Percentiles rank a stretch among this genome's conserved stretches.
These are phyloP conservation scores for Diadegma fenestrale DNA, from an alignment of 2,888 invertebrate species.

Conservation along the genomic window DNA sequence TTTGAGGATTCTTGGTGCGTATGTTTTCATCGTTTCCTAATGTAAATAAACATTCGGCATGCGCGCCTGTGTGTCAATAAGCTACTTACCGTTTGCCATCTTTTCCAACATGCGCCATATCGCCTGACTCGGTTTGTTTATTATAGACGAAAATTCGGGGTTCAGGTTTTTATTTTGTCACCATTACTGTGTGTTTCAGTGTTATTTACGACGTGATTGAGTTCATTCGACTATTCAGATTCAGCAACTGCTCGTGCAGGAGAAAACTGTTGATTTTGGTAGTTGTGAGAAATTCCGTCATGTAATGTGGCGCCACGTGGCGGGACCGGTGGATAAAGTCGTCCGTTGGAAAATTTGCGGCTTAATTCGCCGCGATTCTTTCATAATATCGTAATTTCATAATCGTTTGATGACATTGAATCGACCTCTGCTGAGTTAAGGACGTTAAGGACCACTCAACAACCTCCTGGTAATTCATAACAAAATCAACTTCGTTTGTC, in stretches of 20 bases:
- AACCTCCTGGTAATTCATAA: too few relatives aligned
- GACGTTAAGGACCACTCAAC: too few relatives aligned
- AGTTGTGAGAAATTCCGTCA: background rate
- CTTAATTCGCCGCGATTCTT: too few relatives aligned
- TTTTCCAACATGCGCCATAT: constrained; percentile 55
- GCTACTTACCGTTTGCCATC: constrained; percentile 61
- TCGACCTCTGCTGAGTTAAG: too few relatives aligned
- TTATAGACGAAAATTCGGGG: background rate
- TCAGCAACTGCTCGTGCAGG: background rate
- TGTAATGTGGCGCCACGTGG: background rate
- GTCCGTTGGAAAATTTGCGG: too few relatives aligned
- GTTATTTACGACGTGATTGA: background rate
- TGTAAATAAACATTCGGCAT: constrained; percentile 16
- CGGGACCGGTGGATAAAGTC: background rate
- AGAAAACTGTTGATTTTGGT: background rate
- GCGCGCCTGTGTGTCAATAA: background rate
- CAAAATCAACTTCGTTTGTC: too few relatives aligned
- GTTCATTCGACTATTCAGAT: background rate
- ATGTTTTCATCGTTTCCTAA: background rate
- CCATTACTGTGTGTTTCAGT: background rate
- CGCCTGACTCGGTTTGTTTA: background rate
- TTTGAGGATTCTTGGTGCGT: background rate
- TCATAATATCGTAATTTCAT: too few relatives aligned
- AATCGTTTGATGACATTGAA: too few relatives aligned
- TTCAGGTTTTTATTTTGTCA: background rate